These are phyloP conservation scores for Ammodytes dubius DNA, from an alignment of 2,113 vertebrate genomes.

Conservation along the genomic window DNA sequence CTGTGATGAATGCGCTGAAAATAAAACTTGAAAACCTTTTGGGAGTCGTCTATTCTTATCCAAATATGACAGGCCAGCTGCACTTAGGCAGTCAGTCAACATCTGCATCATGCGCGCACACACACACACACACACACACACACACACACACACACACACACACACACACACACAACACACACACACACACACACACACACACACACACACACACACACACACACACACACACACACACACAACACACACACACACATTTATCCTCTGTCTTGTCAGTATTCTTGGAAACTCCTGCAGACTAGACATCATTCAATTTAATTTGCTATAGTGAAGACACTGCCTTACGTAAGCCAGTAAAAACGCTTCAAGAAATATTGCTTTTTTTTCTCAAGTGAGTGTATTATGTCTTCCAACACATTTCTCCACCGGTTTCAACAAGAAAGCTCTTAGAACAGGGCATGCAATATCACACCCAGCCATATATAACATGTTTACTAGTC, in stretches of 20 bases:
- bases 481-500: slow-evolving; percentile 50
- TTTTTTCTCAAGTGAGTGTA: slow-evolving; percentile 47
- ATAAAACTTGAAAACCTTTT: slow-evolving; percentile 44
- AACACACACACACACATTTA: slow-evolving; percentile 31
- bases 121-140: slow-evolving; percentile 20
- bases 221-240: slow-evolving; percentile 32
- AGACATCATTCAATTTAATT: slow-evolving; percentile 62
- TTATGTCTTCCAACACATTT: slow-evolving; percentile 42
- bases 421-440: slow-evolving; percentile 49
- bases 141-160: slow-evolving; percentile 27
- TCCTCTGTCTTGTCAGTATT: slow-evolving; percentile 44
- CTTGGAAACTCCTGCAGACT: slow-evolving; percentile 62
- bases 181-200: slow-evolving; percentile 36
- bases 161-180: slow-evolving; percentile 26
- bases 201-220: slow-evolving; percentile 30
- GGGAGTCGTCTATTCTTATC: slow-evolving; percentile 50
- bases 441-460: slow-evolving; percentile 63
- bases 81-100: slow-evolving; percentile 26
- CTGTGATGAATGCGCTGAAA: slow-evolving; percentile 42
- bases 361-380: slow-evolving; percentile 61
- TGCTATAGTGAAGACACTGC: slow-evolving; percentile 43
- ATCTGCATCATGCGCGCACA: slow-evolving; percentile 15
- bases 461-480: slow-evolving; percentile 61
- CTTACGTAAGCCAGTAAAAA: slow-evolving; percentile 43
- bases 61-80: slow-evolving; percentile 50